Conservation (phyloP, 2,113 vertebrate genomes). For the Quiscalus mexicanus region DNA sequence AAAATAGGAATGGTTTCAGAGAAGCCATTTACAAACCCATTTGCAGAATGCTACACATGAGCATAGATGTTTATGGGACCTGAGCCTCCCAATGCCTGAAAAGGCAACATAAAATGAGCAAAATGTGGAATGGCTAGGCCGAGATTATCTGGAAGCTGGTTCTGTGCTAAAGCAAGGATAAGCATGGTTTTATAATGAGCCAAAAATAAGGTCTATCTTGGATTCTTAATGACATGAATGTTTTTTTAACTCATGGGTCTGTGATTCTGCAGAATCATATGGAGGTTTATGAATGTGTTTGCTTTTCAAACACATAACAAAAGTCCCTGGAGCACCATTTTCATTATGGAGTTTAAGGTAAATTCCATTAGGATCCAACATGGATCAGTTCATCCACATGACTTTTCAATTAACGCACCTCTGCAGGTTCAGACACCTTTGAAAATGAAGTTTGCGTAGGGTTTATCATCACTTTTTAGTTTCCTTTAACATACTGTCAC, state of each 20-base stretch:
- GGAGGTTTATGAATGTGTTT: neutral
- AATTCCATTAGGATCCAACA: neutral
- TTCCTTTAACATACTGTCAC: neutral
- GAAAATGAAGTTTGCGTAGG: neutral
- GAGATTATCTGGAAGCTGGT: neutral
- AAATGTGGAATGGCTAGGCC: neutral
- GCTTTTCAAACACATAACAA: neutral
- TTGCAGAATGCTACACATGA: neutral
- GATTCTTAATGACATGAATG: neutral
- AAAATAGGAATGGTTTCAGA: conserved; percentile 5
- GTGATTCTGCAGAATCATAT: neutral
- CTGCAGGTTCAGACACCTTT: neutral
- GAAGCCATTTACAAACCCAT: conserved; percentile 16
- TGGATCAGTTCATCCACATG: neutral
- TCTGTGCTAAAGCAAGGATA: neutral
- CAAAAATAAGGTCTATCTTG: neutral
- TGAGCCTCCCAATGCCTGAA: neutral
- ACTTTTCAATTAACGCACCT: neutral
- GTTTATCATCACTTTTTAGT: neutral
- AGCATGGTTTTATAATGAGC: neutral
- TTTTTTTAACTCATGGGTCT: neutral
- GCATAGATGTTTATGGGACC: neutral
- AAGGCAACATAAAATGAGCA: neutral
- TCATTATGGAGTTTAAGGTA: neutral
- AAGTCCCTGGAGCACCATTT: neutral